A percentile compares a stretch with the other conserved stretches of the same genome.
Conservation (phyloP, 2,113 vertebrate species). For the Oxyruncus cristatus region DNA sequence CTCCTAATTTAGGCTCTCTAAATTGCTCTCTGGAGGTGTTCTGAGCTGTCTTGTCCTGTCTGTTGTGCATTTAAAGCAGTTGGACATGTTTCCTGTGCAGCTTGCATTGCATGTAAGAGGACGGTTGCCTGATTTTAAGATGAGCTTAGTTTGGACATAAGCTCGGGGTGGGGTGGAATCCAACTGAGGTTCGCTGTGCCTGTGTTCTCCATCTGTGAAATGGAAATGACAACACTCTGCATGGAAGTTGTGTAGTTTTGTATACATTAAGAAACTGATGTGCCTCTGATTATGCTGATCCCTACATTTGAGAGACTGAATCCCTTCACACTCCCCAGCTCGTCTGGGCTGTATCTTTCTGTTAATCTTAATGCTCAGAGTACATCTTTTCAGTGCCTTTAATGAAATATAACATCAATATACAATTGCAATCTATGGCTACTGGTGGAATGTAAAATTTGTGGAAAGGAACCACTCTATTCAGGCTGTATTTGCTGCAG, state of each 20-base stretch:
- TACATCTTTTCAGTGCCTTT: not conserved
- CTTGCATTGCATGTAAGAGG: not conserved
- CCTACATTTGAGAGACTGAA: not conserved
- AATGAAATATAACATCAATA: not conserved
- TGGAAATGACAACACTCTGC: not conserved
- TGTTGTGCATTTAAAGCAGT: not conserved
- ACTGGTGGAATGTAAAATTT: not conserved
- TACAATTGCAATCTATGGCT: not conserved
- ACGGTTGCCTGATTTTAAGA: not conserved
- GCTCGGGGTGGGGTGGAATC: not conserved
- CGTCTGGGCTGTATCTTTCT: not conserved
- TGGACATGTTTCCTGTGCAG: not conserved
- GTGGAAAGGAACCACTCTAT: not conserved
- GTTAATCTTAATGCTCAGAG: not conserved
- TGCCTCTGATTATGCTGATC: not conserved
- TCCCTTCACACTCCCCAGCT: not conserved
- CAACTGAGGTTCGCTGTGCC: not conserved
- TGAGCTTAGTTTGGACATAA: not conserved
- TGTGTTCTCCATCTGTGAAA: not conserved
- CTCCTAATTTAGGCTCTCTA: not conserved
- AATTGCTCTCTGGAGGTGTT: conserved; percentile 3
- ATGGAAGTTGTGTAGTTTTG: not conserved
- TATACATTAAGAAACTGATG: not conserved
- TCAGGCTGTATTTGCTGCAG: not conserved
- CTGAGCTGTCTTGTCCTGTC: not conserved